These are phyloP conservation scores for Drosophila setosimentum DNA, from an alignment of 2,888 invertebrate species.

Conservation along the genomic window DNA sequence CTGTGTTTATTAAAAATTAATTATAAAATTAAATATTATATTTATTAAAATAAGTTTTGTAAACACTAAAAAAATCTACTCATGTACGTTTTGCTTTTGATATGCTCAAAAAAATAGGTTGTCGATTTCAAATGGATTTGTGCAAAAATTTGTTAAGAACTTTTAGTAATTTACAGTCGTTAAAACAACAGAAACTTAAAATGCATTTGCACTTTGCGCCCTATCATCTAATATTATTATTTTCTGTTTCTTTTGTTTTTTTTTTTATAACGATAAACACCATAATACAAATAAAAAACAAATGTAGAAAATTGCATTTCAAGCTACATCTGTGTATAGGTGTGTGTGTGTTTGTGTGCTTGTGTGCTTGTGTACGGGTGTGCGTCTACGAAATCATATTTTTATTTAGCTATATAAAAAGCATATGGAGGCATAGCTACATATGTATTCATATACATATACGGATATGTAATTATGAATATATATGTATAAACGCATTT, in stretches of 20 bases:
- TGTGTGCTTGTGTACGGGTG: conserved; percentile 14
- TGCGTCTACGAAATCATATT: conserved; percentile 27
- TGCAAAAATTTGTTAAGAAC: conserved; percentile 7
- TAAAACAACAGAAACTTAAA: conserved; percentile 38
- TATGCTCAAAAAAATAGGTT: conserved; percentile 36
- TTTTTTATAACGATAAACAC: conserved; percentile 26
- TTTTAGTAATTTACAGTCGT: conserved; percentile 54
- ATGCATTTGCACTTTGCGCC: conserved; percentile 45
- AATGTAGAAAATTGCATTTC: conserved; percentile 66
- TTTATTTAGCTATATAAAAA: conserved; percentile 30
- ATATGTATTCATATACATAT: conserved; percentile 10
- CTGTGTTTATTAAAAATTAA: conserved; percentile 59
- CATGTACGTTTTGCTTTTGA: conserved; percentile 28
- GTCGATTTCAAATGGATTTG: conserved; percentile 41
- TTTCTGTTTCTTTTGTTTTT: neutral
- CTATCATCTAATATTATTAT: conserved; percentile 14
- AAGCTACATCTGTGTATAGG: conserved; percentile 37
- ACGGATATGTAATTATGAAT: conserved; percentile 11
- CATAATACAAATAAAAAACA: conserved; percentile 31
- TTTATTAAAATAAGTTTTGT: conserved; percentile 47
- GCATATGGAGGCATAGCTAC: conserved; percentile 33
- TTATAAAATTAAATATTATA: conserved; percentile 57
- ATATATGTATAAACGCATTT: conserved; percentile 20
- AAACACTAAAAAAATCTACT: conserved; percentile 36
- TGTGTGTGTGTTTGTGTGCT: conserved; percentile 12